phyloP scores from a whole-genome alignment of 2,113 vertebrate genomes.

The Ophiodon elongatus region DNA sequence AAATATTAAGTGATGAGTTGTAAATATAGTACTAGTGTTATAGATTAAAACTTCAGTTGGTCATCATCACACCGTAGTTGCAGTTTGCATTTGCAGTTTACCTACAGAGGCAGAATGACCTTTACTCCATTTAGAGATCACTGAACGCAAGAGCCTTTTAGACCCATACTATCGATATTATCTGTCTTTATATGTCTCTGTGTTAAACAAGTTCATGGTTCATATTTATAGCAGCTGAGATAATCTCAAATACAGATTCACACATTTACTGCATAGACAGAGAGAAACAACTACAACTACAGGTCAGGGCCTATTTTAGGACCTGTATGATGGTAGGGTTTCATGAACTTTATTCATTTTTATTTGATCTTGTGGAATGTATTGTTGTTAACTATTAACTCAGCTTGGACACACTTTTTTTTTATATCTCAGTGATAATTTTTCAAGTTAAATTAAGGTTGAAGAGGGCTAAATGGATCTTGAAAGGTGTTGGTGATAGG shows the following conservation, averaged over 20 bases:
- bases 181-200: background rate
- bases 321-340: background rate
- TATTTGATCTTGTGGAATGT: background rate
- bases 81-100: background rate
- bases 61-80: background rate
- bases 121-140: conserved; percentile 21
- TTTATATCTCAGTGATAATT: background rate
- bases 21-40: background rate
- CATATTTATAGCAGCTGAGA: conserved; percentile 31
- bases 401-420: background rate
- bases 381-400: background rate
- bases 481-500: background rate
- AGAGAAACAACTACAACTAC: background rate
- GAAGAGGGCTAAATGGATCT: background rate
- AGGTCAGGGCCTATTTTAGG: background rate
- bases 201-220: background rate
- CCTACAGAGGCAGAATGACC: background rate
- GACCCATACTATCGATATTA: background rate
- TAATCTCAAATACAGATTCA: conserved; percentile 12
- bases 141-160: conserved; percentile 42
- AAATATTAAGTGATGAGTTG: background rate
- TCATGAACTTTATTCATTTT: background rate
- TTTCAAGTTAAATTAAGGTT: background rate
- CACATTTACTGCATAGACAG: background rate
- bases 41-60: background rate